phyloP scores from a whole-genome alignment of 2,888 invertebrate species.

The Mythimna albipuncta region DNA sequence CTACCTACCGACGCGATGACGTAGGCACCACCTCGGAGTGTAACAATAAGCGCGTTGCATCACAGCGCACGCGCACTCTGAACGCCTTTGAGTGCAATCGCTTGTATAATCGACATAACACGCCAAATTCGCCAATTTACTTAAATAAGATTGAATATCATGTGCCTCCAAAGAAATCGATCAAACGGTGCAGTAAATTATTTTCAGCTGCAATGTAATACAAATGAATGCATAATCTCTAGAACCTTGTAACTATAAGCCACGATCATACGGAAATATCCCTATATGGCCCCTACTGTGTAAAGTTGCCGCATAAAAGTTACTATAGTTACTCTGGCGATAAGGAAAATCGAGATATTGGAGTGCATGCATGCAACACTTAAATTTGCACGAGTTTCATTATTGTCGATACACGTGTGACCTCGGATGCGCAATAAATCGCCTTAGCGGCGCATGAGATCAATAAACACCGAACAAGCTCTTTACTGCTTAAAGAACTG shows the following conservation, averaged over 20 bases:
- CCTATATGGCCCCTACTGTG: conserved; percentile 52
- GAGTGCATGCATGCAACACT: conserved; percentile 67
- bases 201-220: background rate
- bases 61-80: conserved; percentile 64
- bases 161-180: background rate
- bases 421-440: conserved; percentile 73
- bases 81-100: conserved; percentile 52
- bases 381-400: conserved; percentile 78
- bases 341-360: conserved; percentile 69
- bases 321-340: conserved; percentile 62
- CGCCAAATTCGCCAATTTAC: background rate
- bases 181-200: conserved; percentile 2
- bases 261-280: conserved; percentile 64
- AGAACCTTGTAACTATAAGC: conserved; percentile 47
- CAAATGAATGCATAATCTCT: conserved; percentile 33
- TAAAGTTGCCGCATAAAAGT: conserved; percentile 61
- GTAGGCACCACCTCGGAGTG: conserved; percentile 60
- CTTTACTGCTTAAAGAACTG: conserved; percentile 18
- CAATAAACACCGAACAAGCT: conserved; percentile 43
- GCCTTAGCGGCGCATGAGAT: conserved; percentile 52
- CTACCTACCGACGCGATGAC: conserved; percentile 65
- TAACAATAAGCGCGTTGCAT: conserved; percentile 67
- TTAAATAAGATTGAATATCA: conserved; percentile 16
- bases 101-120: conserved; percentile 56
- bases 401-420: conserved; percentile 81